Conservation (phyloP, 2,888 invertebrate genomes). For the Muscina levida region DNA sequence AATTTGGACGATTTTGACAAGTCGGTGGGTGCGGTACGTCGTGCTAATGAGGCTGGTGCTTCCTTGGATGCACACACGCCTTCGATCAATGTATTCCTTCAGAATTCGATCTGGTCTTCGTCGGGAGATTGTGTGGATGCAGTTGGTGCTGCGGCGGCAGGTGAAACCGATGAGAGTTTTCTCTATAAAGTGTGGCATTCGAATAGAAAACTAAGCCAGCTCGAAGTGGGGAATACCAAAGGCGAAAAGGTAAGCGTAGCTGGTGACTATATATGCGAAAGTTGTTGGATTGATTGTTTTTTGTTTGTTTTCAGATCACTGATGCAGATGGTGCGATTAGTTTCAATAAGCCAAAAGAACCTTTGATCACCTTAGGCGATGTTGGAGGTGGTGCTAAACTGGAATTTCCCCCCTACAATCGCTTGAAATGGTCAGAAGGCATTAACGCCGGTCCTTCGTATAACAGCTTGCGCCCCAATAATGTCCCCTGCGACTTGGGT, state of each 20-base stretch:
- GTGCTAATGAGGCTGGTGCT: conserved; percentile 56
- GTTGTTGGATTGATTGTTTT: not conserved
- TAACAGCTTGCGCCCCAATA: conserved; percentile 52
- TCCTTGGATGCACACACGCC: conserved; percentile 66
- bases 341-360: conserved; percentile 43
- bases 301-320: conserved; percentile 10
- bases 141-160: conserved; percentile 70
- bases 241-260: conserved; percentile 55
- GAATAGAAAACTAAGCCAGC: conserved; percentile 64
- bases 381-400: conserved; percentile 58
- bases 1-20: conserved; percentile 69
- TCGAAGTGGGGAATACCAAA: conserved; percentile 63
- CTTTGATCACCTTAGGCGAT: conserved; percentile 20
- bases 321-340: conserved; percentile 41
- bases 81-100: conserved; percentile 80
- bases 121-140: conserved; percentile 58
- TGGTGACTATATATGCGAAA: not conserved
- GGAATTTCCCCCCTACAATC: conserved; percentile 66
- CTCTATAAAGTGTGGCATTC: conserved; percentile 72
- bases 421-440: conserved; percentile 75
- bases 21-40: conserved; percentile 63
- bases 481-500: conserved; percentile 41
- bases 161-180: conserved; percentile 74
- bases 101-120: conserved; percentile 81
- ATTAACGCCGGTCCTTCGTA: conserved; percentile 70